phyloP scores from a whole-genome alignment of 2,888 invertebrate species.

The Eupithecia centaureata region DNA sequence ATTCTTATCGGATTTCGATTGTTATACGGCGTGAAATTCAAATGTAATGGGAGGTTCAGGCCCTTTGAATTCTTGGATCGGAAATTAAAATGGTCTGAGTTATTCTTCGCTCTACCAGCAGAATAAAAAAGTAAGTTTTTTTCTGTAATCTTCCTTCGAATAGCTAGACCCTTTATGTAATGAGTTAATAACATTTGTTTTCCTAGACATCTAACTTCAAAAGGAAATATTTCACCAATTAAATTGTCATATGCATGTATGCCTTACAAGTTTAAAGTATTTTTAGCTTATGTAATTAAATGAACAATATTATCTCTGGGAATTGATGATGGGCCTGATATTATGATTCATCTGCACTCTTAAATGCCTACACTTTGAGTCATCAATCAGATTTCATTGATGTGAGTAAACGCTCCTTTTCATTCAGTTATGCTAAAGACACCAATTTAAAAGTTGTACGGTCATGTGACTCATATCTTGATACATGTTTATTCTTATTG shows the following conservation, averaged over 20 bases:
- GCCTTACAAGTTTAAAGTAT: constrained; percentile 14
- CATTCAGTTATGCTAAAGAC: constrained; percentile 40
- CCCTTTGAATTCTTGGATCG: constrained; percentile 50
- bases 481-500: not conserved
- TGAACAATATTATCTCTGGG: constrained; percentile 30
- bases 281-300: constrained; percentile 16
- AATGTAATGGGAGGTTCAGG: constrained; percentile 53
- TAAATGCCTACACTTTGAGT: constrained; percentile 39
- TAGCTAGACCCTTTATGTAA: constrained; percentile 39
- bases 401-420: constrained; percentile 42
- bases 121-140: constrained; percentile 10
- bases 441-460: constrained; percentile 36
- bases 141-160: constrained; percentile 57
- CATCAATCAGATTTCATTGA: constrained; percentile 46
- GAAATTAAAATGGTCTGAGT: constrained; percentile 59
- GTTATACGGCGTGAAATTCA: constrained; percentile 44
- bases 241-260: not conserved
- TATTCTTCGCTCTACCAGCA: constrained; percentile 48
- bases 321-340: constrained; percentile 34
- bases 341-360: constrained; percentile 42
- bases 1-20: constrained; percentile 55
- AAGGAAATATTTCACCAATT: not conserved
- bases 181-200: constrained; percentile 1
- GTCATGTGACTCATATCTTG: constrained; percentile 15
- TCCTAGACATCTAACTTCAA: not conserved